Evolutionary conservation across 2,113 vertebrate species (phyloP), one percentile per base, ranked within the genome.

Genomic region (Seriola rivoliana): DNA sequence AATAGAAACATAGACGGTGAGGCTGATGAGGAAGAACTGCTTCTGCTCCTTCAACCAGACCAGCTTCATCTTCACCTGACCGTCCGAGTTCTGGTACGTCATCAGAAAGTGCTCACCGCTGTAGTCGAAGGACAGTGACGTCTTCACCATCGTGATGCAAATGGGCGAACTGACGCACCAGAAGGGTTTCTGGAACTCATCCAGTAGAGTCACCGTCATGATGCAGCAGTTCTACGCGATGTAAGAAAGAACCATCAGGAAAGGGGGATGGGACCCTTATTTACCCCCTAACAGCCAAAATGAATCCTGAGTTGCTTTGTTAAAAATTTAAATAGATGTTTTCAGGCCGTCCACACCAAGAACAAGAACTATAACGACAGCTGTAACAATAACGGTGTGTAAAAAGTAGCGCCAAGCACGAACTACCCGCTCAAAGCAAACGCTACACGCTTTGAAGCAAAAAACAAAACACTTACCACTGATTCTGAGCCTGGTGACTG

Each of bases 211-310:
- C 81, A 92, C 44, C 3, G 81, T 60, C 80, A 93, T 50, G 81
- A 92, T 4, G 86, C 91, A 93, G 85, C 91, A 92, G 76, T 90
- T 92, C 92, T 93, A 19, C 1, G 10, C 3, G 2, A 32, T 0
- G n/a, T 0, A 17, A 46, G 11, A 67, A 8, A 72, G 4, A 69
- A 34, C 8, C 52, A 5, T 70, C 25, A 77, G 2, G 29, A 9
- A 64, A 66, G 7, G 13, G 52, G 38, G 19, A 50, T 17, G n/a
- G n/a, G n/a, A 17, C 8, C 13, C 7, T 46, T 7, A 6, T 38
- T 46, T 14, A 4, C 8, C 8, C 5, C 17, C 1, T 5, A 38
- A 16, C 55, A 40, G 29, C 12, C 10, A 42, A 57, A 66, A 13
- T 17, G 0, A 55, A 38, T 7, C 44, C 44, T 46, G 25, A 21